A percentile compares a stretch with the other conserved stretches of the same genome.
Conservation (phyloP, 1,140 invertebrate species). For the Archegozetes longisetosus region DNA sequence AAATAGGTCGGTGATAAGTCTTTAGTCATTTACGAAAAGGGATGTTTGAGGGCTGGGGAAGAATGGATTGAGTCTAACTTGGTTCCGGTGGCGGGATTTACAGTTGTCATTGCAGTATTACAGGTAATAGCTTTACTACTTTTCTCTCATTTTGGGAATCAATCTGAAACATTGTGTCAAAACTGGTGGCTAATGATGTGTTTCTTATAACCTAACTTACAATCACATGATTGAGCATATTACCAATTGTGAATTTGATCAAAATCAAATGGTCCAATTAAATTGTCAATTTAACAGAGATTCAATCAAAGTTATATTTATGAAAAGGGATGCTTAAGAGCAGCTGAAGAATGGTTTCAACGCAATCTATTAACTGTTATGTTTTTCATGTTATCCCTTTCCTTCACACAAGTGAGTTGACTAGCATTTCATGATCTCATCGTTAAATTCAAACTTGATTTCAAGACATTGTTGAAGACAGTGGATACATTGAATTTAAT, state of each 20-base stretch:
- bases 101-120: conserved; percentile 59
- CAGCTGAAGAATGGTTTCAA: conserved; percentile 85
- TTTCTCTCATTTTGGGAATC: conserved; percentile 6
- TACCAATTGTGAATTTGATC: no score
- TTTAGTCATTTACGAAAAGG: conserved; percentile 65
- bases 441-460: conserved; percentile 1
- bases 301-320: conserved; percentile 41
- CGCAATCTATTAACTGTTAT: conserved; percentile 80
- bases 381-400: conserved; percentile 58
- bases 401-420: conserved; percentile 70
- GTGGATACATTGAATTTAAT: no score
- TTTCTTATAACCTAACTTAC: no score
- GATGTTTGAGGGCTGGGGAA: conserved; percentile 77
- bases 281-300: no score
- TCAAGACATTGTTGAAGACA: no score
- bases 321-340: conserved; percentile 80
- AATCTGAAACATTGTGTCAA: no score
- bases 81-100: conserved; percentile 61
- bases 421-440: neutral
- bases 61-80: conserved; percentile 86
- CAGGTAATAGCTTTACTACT: conserved; percentile 60
- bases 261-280: no score
- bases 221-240: no score
- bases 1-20: conserved; percentile 43
- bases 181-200: no score